Base-by-base conservation (phyloP, 2,113 vertebrate species). In the Quiscalus mexicanus region DNA sequence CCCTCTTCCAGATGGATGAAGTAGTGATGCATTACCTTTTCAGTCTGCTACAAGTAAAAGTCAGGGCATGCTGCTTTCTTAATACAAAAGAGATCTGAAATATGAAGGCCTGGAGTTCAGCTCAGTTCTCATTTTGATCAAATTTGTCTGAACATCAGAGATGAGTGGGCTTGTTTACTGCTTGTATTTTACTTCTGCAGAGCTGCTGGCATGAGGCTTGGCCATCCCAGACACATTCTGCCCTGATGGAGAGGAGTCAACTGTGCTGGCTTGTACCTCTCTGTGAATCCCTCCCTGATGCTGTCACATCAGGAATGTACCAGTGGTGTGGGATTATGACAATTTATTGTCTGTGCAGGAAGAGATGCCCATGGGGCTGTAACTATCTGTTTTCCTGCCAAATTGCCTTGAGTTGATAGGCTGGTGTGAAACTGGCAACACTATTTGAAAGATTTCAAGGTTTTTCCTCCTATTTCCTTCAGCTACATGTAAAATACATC, bases 1-100 rank as follows among this genome's bases (percentile, higher is more conserved):
- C 28, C 33, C 44, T 86, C 73, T 92, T 89, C 28, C 83, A 94
- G 83, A 71, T 71, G 73, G 92, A 67, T 90, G 75, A 70, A 92
- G 11, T 64, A 60, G 42, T 10, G 55, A 90, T 79, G 23, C 7
- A 37, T 49, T 69, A 82, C 11, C 45, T 65, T 75, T 79, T 82
- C 69, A 73, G 53, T 30, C 45, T 83, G 53, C 53, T 49, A 41
- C 41, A 78, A 79, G 49, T 31, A 65, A 78, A 81, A 95, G 35
- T 22, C 60, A 75, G 44, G 65, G 62, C 30, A 60, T 0, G 3
- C 30, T 49, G 62, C 65, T 82, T 71, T 92, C 18, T 84, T 71
- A 79, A 60, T n/a, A 68, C 11, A 76, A 55, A 70, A 65, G 63
- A 41, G 9, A 78, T n/a, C 10, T 84, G 45, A 93, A 77, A 92